Evolutionary conservation across 2,888 invertebrate genomes (phyloP).

Genomic region (Epirrhoe alternata): DNA sequence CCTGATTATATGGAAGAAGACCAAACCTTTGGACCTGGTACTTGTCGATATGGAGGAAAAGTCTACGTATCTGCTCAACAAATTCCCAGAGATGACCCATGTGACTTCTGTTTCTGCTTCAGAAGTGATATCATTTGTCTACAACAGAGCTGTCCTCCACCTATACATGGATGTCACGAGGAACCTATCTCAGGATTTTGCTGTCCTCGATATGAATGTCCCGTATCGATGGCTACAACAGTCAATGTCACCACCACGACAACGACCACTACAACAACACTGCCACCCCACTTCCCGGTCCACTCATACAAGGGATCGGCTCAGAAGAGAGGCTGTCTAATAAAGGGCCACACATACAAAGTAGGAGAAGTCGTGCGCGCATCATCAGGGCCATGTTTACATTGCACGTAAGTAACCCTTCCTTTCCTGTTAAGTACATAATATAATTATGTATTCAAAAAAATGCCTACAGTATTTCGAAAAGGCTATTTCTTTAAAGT

Average conservation of each 20-base stretch:
- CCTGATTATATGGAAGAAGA: slow-evolving; percentile 92
- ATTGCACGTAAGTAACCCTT: slow-evolving; percentile 97
- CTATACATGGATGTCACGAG: slow-evolving; percentile 95
- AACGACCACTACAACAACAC: slow-evolving; percentile 93
- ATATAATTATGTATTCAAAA: too few species aligned
- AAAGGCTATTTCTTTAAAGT: too few species aligned
- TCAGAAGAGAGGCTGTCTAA: slow-evolving; percentile 92
- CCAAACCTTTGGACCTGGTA: slow-evolving; percentile 93
- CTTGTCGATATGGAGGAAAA: slow-evolving; percentile 96
- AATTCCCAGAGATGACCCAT: slow-evolving; percentile 96
- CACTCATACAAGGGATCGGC: slow-evolving; percentile 92
- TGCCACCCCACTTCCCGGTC: slow-evolving; percentile 93
- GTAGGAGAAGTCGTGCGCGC: slow-evolving; percentile 94
- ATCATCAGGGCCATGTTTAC: slow-evolving; percentile 96
- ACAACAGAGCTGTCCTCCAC: slow-evolving; percentile 97
- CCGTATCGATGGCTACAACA: slow-evolving; percentile 93
- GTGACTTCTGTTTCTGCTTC: slow-evolving; percentile 99
- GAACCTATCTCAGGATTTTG: slow-evolving; percentile 97
- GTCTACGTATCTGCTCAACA: slow-evolving; percentile 97
- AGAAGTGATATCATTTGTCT: slow-evolving; percentile 97
- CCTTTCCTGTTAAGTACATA: too few species aligned
- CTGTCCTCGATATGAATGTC: slow-evolving; percentile 97
- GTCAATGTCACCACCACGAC: slow-evolving; percentile 94
- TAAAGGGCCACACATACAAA: slow-evolving; percentile 93
- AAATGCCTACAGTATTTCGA: too few species aligned